Evolutionary conservation across 37 sponge, comb jelly and placozoan species (phyloP).

Genomic region (Ianthella basta): DNA sequence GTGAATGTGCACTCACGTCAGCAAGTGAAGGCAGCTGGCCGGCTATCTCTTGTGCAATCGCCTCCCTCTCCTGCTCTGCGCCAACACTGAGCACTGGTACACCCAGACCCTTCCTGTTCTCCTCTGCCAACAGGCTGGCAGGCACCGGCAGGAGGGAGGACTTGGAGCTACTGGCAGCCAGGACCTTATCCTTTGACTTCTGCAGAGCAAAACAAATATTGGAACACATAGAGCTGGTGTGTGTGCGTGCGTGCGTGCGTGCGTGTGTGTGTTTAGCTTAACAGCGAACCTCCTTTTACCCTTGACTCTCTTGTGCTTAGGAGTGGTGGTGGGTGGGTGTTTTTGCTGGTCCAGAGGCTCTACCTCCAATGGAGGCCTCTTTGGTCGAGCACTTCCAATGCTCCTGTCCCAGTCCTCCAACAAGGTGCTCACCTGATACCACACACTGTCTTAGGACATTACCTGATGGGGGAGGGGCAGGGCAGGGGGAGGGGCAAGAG

Average conservation of each 20-base stretch:
- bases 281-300: constrained; percentile 24
- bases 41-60: constrained; percentile 46
- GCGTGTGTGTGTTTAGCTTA: background rate
- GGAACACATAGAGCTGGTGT: no score
- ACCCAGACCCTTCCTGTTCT: constrained; percentile 79
- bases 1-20: constrained; percentile 38
- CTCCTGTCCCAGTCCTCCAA: constrained; percentile 87
- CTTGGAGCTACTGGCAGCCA: constrained; percentile 13
- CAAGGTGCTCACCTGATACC: constrained; percentile 36
- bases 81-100: constrained; percentile 71
- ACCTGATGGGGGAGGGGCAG: constrained; percentile 28
- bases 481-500: no score
- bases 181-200: background rate
- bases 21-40: constrained; percentile 62
- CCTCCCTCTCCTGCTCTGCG: constrained; percentile 27
- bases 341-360: background rate
- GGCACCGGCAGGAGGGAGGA: constrained; percentile 33
- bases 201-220: no score
- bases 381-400: constrained; percentile 34
- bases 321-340: constrained; percentile 18
- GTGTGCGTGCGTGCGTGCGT: no score
- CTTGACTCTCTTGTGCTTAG: constrained; percentile 32
- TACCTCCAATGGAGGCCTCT: background rate
- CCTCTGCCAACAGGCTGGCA: constrained; percentile 9
- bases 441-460: constrained; percentile 34